A percentile compares a stretch with the other conserved stretches of the same genome.
Evolutionary conservation across 2,113 vertebrate genomes (phyloP).

Genomic region (Chrysemys picta): DNA sequence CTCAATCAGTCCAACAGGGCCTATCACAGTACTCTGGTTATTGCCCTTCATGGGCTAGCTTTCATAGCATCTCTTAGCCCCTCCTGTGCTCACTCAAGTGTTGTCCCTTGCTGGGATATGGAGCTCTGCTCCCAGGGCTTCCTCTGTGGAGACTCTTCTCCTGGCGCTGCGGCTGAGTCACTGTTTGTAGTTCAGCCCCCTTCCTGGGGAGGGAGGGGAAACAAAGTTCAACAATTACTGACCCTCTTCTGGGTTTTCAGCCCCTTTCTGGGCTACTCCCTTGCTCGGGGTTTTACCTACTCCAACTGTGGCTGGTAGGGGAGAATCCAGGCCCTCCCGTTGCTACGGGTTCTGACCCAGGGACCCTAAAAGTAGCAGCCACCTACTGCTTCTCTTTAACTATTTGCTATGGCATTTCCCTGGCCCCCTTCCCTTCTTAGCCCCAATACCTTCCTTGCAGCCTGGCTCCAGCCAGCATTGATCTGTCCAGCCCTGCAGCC

Average conservation of each 20-base stretch:
- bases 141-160: not conserved
- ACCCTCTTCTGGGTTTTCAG: too few relatives aligned
- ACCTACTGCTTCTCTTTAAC: not conserved
- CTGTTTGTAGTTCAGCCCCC: not conserved
- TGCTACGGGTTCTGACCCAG: not conserved
- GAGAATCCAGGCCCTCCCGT: too few relatives aligned
- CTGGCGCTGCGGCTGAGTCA: too few relatives aligned
- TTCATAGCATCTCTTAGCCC: too few relatives aligned
- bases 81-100: too few relatives aligned
- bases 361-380: not conserved
- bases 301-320: not conserved
- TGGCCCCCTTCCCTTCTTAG: not conserved
- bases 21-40: too few relatives aligned
- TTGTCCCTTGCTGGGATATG: not conserved
- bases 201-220: not conserved
- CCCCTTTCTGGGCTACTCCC: too few relatives aligned
- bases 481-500: not conserved
- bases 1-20: too few relatives aligned
- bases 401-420: not conserved
- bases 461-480: not conserved
- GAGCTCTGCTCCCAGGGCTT: not conserved
- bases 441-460: not conserved
- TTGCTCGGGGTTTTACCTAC: not conserved
- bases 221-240: too few relatives aligned
- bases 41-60: too few relatives aligned